Conservation (phyloP, 1,140 invertebrate species). For the Ericerus pela region DNA sequence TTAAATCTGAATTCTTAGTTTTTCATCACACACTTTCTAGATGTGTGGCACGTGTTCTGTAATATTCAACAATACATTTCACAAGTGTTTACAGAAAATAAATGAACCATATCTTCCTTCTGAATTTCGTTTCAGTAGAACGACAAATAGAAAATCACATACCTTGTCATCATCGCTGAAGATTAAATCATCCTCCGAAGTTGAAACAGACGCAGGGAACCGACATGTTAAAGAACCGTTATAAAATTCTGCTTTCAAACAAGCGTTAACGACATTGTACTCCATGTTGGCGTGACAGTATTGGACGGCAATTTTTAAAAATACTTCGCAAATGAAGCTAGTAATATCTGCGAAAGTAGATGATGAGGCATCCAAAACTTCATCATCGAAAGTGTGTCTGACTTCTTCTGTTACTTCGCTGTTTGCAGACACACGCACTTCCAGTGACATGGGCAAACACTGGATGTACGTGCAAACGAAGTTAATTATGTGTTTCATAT, state of each 20-base stretch:
- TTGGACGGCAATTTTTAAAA: slow-evolving; percentile 1
- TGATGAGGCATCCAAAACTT: not conserved
- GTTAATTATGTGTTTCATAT: slow-evolving; percentile 9
- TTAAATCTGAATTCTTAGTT: too few relatives aligned
- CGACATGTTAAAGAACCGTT: not conserved
- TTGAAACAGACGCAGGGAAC: not conserved
- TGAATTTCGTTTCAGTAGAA: too few relatives aligned
- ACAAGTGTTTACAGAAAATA: too few relatives aligned
- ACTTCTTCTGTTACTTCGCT: not conserved
- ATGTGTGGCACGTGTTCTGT: too few relatives aligned
- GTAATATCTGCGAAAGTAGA: not conserved
- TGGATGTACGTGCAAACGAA: slow-evolving; percentile 5
- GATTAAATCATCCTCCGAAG: not conserved
- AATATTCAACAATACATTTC: too few relatives aligned
- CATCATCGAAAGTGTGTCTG: not conserved
- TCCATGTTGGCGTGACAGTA: slow-evolving; percentile 6
- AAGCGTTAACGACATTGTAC: not conserved
- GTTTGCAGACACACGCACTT: not conserved
- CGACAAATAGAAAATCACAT: too few relatives aligned
- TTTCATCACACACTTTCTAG: too few relatives aligned
- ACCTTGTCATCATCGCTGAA: not conserved
- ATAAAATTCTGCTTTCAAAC: slow-evolving; percentile 1
- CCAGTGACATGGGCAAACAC: not conserved
- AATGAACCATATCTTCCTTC: too few relatives aligned
- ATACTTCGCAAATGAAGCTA: not conserved